A percentile compares a stretch with the other conserved stretches of the same genome.
These are phyloP conservation scores for Holothuria scabra DNA, from an alignment of 53 echinoderm and acorn worm species.

Conservation along the genomic window DNA sequence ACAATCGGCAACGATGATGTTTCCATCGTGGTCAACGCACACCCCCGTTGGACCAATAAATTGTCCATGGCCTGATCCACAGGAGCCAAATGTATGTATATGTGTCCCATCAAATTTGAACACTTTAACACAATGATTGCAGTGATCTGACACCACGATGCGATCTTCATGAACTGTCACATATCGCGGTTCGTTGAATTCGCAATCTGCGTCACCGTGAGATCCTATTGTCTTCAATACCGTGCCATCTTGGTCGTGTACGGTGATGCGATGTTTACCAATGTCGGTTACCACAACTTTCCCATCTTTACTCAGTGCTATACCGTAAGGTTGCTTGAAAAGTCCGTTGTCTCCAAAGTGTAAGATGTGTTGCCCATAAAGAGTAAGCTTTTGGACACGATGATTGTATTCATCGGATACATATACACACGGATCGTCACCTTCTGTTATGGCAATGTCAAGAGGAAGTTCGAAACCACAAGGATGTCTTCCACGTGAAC, in stretches of 20 bases:
- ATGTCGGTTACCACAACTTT: slow-evolving; percentile 94
- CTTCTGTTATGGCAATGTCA: slow-evolving; percentile 87
- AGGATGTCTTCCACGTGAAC: slow-evolving; percentile 85
- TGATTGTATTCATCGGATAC: slow-evolving; percentile 99
- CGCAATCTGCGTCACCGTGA: slow-evolving; percentile 84
- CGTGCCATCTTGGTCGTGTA: slow-evolving; percentile 87
- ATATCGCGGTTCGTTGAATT: slow-evolving; percentile 99
- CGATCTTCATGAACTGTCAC: slow-evolving; percentile 79
- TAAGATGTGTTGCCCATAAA: slow-evolving; percentile 91
- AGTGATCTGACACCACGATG: slow-evolving; percentile 95
- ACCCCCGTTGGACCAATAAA: slow-evolving; percentile 99
- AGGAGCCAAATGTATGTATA: slow-evolving; percentile 87
- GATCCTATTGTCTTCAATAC: slow-evolving; percentile 86
- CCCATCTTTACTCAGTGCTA: slow-evolving; percentile 79
- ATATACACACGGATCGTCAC: slow-evolving; percentile 89
- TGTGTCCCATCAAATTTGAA: slow-evolving; percentile 87
- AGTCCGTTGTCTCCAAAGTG: slow-evolving; percentile 99
- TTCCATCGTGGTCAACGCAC: slow-evolving; percentile 93
- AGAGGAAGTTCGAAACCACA: slow-evolving; percentile 97
- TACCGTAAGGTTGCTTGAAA: slow-evolving; percentile 97
- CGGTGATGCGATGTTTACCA: slow-evolving; percentile 95
- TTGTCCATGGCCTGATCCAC: slow-evolving; percentile 95
- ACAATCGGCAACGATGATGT: slow-evolving; percentile 98
- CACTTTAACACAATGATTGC: slow-evolving; percentile 98
- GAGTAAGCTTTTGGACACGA: slow-evolving; percentile 95